Conservation (phyloP, 2,888 invertebrate species). For the Hesperia comma region DNA sequence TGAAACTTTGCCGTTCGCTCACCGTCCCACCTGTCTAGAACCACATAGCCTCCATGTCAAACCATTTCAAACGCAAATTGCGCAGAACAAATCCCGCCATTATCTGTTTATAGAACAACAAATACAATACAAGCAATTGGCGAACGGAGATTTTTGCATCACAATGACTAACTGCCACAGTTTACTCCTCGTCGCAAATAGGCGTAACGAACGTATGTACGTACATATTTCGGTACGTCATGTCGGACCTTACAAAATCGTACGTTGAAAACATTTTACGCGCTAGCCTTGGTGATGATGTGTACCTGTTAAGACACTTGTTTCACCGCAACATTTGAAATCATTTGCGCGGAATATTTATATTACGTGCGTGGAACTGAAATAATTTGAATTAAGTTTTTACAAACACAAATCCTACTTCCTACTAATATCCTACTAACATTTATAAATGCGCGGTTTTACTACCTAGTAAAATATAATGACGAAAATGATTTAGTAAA, state of each 20-base stretch:
- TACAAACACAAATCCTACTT: no score
- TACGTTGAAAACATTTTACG: constrained; percentile 31
- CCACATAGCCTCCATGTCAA: background rate
- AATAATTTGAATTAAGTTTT: no score
- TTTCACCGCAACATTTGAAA: background rate
- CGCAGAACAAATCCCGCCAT: constrained; percentile 20
- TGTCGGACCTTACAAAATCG: constrained; percentile 33
- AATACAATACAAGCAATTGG: constrained; percentile 33
- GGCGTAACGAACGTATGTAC: constrained; percentile 31
- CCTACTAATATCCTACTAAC: no score
- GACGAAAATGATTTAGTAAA: no score
- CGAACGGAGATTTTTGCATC: constrained; percentile 31
- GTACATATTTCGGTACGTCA: constrained; percentile 23
- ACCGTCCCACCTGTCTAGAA: background rate
- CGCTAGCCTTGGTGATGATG: constrained; percentile 15
- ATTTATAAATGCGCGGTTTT: no score
- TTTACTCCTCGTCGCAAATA: constrained; percentile 20
- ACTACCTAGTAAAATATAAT: no score
- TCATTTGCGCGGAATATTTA: background rate
- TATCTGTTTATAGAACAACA: constrained; percentile 32
- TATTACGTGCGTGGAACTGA: no score
- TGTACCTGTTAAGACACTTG: constrained; percentile 12
- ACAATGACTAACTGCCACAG: constrained; percentile 30
- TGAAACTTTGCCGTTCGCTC: background rate
- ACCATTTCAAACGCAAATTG: constrained; percentile 31